Conservation (phyloP, 2,113 vertebrate genomes). For the Hyaena hyaena region DNA sequence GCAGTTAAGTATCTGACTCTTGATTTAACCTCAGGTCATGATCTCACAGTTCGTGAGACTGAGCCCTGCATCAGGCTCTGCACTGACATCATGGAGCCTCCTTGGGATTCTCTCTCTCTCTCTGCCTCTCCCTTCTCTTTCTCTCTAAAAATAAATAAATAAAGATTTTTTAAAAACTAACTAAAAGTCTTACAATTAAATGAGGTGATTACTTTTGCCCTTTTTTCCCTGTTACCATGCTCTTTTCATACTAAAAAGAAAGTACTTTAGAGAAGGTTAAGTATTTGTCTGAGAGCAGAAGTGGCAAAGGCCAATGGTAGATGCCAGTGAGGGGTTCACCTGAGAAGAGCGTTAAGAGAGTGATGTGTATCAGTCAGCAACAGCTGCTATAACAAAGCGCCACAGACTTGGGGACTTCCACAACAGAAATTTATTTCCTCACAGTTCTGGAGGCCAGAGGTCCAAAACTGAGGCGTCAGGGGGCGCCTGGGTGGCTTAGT, state of each 20-base stretch:
- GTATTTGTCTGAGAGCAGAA: background rate
- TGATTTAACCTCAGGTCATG: too few species aligned
- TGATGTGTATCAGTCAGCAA: background rate
- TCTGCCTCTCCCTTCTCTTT: too few species aligned
- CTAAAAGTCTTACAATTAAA: constrained; percentile 28
- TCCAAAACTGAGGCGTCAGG: background rate
- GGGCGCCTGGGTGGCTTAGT: too few species aligned
- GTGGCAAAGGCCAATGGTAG: background rate
- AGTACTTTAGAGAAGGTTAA: background rate
- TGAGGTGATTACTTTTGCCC: background rate
- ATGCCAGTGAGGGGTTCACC: too few species aligned
- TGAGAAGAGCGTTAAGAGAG: background rate
- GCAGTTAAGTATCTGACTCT: too few species aligned
- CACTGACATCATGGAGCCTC: too few species aligned
- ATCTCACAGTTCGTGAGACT: too few species aligned
- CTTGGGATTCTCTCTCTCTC: too few species aligned
- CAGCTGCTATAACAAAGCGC: accelerated
- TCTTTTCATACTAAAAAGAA: background rate
- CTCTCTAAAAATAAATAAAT: too few species aligned
- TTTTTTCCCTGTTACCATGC: background rate
- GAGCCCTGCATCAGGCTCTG: too few species aligned
- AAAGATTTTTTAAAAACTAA: too few species aligned
- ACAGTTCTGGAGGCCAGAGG: background rate
- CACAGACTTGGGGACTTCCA: background rate
- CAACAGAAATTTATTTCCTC: background rate